Evolutionary conservation across 1,140 invertebrate species (phyloP).

Genomic region (Scaptomyza montana): DNA sequence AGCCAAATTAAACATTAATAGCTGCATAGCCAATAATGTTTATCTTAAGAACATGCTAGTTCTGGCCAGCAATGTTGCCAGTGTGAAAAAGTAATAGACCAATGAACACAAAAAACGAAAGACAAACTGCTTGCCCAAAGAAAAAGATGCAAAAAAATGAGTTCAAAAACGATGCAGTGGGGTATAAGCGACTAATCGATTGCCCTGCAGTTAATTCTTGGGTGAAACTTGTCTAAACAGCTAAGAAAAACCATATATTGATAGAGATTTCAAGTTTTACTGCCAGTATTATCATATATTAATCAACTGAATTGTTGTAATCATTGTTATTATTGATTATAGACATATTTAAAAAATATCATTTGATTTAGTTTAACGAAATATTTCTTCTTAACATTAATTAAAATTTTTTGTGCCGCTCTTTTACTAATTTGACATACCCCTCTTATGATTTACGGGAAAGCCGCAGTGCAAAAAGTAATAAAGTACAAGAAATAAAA

Average conservation of each 20-base stretch:
- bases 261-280: too few species aligned
- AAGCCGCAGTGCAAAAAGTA: slow-evolving; percentile 65
- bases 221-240: background rate
- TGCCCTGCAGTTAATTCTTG: background rate
- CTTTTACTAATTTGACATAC: background rate
- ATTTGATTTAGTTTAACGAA: background rate
- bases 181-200: background rate
- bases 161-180: background rate
- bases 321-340: too few species aligned
- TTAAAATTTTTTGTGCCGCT: background rate
- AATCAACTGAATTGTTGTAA: too few species aligned
- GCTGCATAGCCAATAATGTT: slow-evolving; percentile 1
- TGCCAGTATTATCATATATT: too few species aligned
- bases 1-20: background rate
- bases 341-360: too few species aligned
- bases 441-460: background rate
- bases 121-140: slow-evolving; percentile 61
- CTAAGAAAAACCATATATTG: too few species aligned
- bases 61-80: slow-evolving; percentile 44
- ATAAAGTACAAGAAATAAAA: slow-evolving; percentile 45
- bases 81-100: slow-evolving; percentile 74
- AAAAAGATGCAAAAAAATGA: slow-evolving; percentile 26
- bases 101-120: slow-evolving; percentile 50
- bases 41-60: slow-evolving; percentile 7
- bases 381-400: background rate